Evolutionary conservation across 2,797 vertebrate genomes (phyloP).

Genomic region (Enteromius paludinosus): DNA sequence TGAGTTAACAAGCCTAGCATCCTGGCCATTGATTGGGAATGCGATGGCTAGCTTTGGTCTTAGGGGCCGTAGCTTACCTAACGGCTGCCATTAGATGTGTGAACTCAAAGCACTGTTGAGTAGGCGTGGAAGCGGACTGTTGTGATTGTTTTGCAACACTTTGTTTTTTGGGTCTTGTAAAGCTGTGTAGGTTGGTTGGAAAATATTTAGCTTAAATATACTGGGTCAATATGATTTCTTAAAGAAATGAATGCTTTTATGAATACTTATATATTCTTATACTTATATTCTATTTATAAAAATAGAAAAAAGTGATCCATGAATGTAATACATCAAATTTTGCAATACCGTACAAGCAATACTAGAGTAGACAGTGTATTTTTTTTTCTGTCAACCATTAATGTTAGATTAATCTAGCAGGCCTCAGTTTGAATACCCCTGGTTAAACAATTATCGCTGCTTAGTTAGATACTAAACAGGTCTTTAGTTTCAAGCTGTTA

Average conservation of each 20-base stretch:
- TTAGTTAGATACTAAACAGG: not conserved
- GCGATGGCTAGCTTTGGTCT: conserved; percentile 56
- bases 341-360: not conserved
- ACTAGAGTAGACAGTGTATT: not conserved
- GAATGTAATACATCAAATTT: not conserved
- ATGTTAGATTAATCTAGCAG: not conserved
- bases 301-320: not conserved
- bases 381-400: not conserved
- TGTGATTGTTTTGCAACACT: conserved; percentile 61
- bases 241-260: not conserved
- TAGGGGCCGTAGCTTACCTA: conserved; percentile 50
- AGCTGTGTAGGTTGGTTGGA: conserved; percentile 50
- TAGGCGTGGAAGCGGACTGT: conserved; percentile 53
- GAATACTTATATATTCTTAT: not conserved
- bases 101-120: conserved; percentile 56
- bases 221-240: not conserved
- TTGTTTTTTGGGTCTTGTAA: conserved; percentile 50
- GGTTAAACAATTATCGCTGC: not conserved
- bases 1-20: conserved; percentile 63
- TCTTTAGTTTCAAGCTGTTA: conserved; percentile 12
- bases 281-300: not conserved
- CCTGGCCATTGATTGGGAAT: conserved; percentile 62
- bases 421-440: not conserved
- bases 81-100: conserved; percentile 64
- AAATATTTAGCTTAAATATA: conserved; percentile 8